A percentile compares a stretch with the other conserved stretches of the same genome.
phyloP scores from a whole-genome alignment of 2,797 vertebrate species.

The Siniperca scherzeri region DNA sequence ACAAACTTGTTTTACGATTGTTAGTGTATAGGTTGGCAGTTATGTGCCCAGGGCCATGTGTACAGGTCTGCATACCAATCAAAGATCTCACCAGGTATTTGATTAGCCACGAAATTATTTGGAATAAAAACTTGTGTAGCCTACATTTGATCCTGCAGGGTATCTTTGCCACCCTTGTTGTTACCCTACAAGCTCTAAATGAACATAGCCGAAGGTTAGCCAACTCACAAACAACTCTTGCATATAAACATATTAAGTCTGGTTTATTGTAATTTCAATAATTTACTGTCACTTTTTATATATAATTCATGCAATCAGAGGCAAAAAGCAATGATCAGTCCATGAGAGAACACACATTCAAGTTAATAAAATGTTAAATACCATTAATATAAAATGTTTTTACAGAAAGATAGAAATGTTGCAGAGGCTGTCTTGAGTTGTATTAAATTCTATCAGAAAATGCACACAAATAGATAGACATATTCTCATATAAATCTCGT shows the following conservation, averaged over 20 bases:
- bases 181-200: background rate
- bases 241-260: conserved; percentile 14
- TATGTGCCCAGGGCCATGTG: conserved; percentile 27
- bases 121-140: background rate
- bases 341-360: conserved; percentile 20
- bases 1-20: background rate
- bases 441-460: conserved; percentile 27
- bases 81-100: background rate
- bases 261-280: conserved; percentile 61
- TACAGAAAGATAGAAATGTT: conserved; percentile 14
- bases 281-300: conserved; percentile 57
- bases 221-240: conserved; percentile 14
- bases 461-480: conserved; percentile 20
- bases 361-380: conserved; percentile 47
- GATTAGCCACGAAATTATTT: conserved; percentile 21
- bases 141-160: conserved; percentile 9
- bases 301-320: conserved; percentile 38
- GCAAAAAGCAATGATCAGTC: conserved; percentile 35
- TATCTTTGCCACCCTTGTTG: conserved; percentile 2
- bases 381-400: conserved; percentile 17
- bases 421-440: background rate
- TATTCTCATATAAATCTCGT: background rate
- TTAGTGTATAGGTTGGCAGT: conserved; percentile 2
- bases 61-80: conserved; percentile 8
- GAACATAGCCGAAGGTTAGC: background rate